phyloP scores from a whole-genome alignment of 2,113 vertebrate genomes.

The Spea bombifrons region DNA sequence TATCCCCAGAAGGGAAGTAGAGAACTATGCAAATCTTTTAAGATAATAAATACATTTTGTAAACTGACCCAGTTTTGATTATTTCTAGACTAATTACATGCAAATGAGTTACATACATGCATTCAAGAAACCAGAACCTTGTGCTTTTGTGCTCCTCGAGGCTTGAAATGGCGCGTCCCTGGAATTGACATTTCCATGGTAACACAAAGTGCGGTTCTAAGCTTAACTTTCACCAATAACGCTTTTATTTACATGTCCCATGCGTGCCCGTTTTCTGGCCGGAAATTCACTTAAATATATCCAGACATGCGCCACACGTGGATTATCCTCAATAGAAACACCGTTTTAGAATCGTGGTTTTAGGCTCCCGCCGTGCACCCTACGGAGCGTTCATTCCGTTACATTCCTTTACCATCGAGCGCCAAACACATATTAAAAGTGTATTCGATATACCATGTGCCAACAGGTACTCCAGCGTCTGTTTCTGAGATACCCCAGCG shows the following conservation, averaged over 20 bases:
- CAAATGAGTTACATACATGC: conserved; percentile 39
- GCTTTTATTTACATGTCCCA: background rate
- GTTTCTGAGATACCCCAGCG: too few species aligned
- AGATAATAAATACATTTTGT: conserved; percentile 27
- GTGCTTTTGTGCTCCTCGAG: conserved; percentile 19
- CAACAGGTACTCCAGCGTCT: too few species aligned
- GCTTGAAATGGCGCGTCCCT: conserved; percentile 22
- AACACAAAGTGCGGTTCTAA: conserved; percentile 6
- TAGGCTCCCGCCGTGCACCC: too few species aligned
- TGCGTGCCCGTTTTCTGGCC: background rate
- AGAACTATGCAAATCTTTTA: conserved; percentile 7
- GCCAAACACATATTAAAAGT: too few species aligned
- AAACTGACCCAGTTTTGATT: conserved; percentile 35
- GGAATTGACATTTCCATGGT: conserved; percentile 38
- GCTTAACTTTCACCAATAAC: background rate
- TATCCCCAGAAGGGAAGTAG: background rate
- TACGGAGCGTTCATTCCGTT: too few species aligned
- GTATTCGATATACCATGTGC: too few species aligned
- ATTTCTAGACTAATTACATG: conserved; percentile 44
- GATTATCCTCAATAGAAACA: too few species aligned
- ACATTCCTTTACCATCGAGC: too few species aligned
- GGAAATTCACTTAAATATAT: too few species aligned
- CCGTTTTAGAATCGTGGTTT: too few species aligned
- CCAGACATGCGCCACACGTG: too few species aligned
- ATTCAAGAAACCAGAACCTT: conserved; percentile 24